Base-by-base conservation (phyloP, 2,797 vertebrate species). In the Ciconia nigra region DNA sequence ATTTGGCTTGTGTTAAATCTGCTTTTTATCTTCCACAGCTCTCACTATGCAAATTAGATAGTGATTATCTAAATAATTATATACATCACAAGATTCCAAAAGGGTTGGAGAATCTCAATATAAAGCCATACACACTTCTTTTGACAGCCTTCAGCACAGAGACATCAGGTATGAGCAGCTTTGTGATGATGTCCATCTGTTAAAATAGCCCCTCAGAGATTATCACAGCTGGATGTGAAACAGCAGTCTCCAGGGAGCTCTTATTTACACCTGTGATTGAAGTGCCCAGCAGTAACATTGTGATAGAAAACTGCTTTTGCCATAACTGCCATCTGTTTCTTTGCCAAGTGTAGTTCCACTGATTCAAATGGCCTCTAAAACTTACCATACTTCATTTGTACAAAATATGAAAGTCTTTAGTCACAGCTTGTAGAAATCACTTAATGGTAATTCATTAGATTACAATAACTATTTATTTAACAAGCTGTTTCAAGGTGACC, bases 401-500 rank as follows among this genome's bases (percentile, higher is more conserved):
- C 35, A 66, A 90, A 61, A 39, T 41, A 37, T 5, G 65, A 12
- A 33, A 80, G 63, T 72, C 54, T 65, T 87, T 24, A 80, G 46
- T 86, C 57, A 73, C 17, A 70, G 46, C 37, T 86, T 76, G 51
- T 28, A 79, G 29, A 87, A 92, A 59, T 63, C 62, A 94, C 79
- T 95, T 86, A 83, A 90, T 44, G 70, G 67, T 89, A 93, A 93
- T 80, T 83, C 66, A 88, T 84, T 95, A 80, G 31, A 74, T 89
- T 88, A 61, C 35, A 95, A 35, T 67, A 84, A 77, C 39, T 70
- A 44, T 62, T 88, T 87, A 65, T 94, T 95, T 76, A 80, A 78
- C 25, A 88, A 76, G 67, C 44, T 42, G 61, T 90, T 96, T 96
- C 84, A 98, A 97, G 93, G 93, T 96, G 76, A 94, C 86, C 93